Evolutionary conservation across 2,888 invertebrate species (phyloP).

Genomic region (Nomada ferruginata): DNA sequence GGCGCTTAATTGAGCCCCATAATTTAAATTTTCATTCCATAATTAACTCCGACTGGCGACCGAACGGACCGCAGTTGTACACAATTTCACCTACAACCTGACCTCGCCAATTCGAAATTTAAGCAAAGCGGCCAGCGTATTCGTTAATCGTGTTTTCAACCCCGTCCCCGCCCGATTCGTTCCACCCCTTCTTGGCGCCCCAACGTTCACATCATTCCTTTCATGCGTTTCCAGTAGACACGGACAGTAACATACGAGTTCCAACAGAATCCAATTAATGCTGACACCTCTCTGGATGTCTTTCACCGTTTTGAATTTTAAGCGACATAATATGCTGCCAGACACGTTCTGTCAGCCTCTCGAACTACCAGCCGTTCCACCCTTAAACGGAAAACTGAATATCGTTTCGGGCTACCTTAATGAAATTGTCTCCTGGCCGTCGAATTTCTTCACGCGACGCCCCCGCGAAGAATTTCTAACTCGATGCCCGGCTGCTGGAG

Average conservation of each 20-base stretch:
- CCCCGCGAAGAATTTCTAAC: background rate
- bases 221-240: conserved; percentile 59
- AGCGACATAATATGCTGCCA: conserved; percentile 70
- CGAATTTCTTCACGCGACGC: conserved; percentile 40
- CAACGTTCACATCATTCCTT: conserved; percentile 55
- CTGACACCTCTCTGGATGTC: conserved; percentile 72
- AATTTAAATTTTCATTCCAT: conserved; percentile 55
- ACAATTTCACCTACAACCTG: conserved; percentile 58
- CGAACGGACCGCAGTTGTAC: conserved; percentile 47
- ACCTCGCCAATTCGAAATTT: conserved; percentile 62
- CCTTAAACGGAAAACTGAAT: conserved; percentile 45
- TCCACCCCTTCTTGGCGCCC: background rate
- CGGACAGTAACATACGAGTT: conserved; percentile 69
- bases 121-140: conserved; percentile 56
- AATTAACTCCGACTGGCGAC: conserved; percentile 53
- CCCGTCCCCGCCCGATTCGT: conserved; percentile 5
- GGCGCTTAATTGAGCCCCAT: conserved; percentile 52
- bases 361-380: conserved; percentile 56
- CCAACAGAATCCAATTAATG: conserved; percentile 75
- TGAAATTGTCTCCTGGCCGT: conserved; percentile 41
- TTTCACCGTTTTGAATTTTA: conserved; percentile 76
- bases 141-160: conserved; percentile 72
- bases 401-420: conserved; percentile 39
- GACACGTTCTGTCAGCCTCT: conserved; percentile 70
- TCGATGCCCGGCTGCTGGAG: background rate